Conservation (phyloP, 2,113 vertebrate species). For the Micronycteris hirsuta region DNA sequence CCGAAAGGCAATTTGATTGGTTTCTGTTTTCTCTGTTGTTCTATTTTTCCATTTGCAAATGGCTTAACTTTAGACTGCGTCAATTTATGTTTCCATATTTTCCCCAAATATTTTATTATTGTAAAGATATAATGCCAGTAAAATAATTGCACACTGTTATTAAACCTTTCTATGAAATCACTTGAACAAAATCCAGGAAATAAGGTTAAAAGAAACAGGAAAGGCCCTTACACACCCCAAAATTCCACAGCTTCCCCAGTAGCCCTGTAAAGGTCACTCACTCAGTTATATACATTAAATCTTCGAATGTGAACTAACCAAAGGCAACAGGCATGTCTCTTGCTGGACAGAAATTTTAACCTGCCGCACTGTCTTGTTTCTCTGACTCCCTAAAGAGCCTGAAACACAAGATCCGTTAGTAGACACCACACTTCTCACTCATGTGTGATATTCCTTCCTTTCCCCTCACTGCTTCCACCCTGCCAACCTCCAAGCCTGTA, state of each 20-base stretch:
- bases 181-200: slow-evolving; percentile 64
- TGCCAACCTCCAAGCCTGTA: neutral
- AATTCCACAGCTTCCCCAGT: slow-evolving; percentile 58
- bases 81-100: slow-evolving; percentile 51
- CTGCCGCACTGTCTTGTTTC: neutral
- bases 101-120: slow-evolving; percentile 12
- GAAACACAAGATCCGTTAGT: neutral
- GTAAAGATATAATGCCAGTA: slow-evolving; percentile 38
- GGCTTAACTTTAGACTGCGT: neutral
- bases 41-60: slow-evolving; percentile 54
- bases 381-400: neutral
- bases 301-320: neutral
- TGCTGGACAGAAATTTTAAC: neutral
- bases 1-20: neutral
- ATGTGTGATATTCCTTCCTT: neutral
- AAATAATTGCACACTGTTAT: slow-evolving; percentile 39
- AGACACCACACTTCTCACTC: neutral
- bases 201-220: slow-evolving; percentile 68
- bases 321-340: neutral
- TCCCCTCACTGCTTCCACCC: neutral
- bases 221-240: slow-evolving; percentile 56
- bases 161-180: slow-evolving; percentile 60
- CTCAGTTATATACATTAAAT: neutral
- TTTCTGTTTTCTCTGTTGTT: neutral
- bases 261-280: slow-evolving; percentile 35